These are phyloP conservation scores for Calyptommatus sinebrachiatus DNA, from an alignment of 2,113 vertebrate genomes.

Conservation along the genomic window DNA sequence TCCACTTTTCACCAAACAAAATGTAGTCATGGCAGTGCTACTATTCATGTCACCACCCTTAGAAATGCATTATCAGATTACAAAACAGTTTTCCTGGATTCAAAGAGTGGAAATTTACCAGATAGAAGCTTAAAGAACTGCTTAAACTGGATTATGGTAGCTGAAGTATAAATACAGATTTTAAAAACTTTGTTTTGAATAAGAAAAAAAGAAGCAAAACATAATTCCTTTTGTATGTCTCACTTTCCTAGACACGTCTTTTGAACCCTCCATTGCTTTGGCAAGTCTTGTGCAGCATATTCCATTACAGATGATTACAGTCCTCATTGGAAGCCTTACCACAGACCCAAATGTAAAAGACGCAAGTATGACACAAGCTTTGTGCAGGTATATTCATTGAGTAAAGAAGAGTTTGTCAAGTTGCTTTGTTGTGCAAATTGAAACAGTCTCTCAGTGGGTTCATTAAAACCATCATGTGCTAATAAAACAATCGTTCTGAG, in stretches of 20 bases:
- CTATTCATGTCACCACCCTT: too few species aligned
- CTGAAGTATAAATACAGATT: background rate
- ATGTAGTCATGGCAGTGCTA: too few species aligned
- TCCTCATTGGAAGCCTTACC: conserved; percentile 97
- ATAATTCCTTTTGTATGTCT: background rate
- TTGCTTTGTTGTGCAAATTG: background rate
- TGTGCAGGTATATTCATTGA: conserved; percentile 84
- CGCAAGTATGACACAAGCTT: conserved; percentile 93
- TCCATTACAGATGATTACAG: conserved; percentile 95
- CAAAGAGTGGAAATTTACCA: background rate
- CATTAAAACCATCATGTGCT: background rate
- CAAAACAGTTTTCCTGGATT: background rate
- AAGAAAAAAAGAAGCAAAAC: background rate
- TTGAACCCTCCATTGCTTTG: conserved; percentile 92
- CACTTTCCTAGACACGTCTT: conserved; percentile 78
- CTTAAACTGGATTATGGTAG: background rate
- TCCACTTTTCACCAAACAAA: too few species aligned
- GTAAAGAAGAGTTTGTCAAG: background rate
- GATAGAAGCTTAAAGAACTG: background rate
- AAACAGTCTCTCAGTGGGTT: background rate
- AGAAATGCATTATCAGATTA: background rate
- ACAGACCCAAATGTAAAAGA: conserved; percentile 97
- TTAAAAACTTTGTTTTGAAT: background rate
- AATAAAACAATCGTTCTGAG: background rate
- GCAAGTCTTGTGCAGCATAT: conserved; percentile 97